Evolutionary conservation across 2,888 invertebrate genomes (phyloP).

Genomic region (Balanococcus diminutus): DNA sequence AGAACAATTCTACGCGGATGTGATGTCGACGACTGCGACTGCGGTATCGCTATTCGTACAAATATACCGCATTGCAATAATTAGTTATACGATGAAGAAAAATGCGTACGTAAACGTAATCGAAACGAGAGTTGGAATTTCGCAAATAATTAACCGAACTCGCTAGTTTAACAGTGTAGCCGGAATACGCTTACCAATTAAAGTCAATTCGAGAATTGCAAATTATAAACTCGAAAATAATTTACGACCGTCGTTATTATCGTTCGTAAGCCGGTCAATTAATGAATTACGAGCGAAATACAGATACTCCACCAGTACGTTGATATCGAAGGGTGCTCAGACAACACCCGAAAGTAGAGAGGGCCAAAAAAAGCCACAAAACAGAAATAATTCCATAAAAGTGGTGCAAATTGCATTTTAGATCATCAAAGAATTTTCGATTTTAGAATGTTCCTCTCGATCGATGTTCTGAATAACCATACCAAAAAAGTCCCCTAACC

Average conservation of each 20-base stretch:
- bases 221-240: conserved; percentile 5
- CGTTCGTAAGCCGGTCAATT: neutral
- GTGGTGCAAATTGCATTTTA: too few species aligned
- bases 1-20: neutral
- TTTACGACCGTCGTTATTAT: neutral
- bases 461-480: too few species aligned
- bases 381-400: too few species aligned
- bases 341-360: neutral
- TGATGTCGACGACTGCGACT: neutral
- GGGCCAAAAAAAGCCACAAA: too few species aligned
- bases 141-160: conserved; percentile 18
- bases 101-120: neutral
- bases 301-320: neutral
- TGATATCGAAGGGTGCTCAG: neutral
- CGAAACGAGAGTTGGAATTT: neutral
- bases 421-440: too few species aligned
- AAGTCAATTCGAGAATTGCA: conserved; percentile 14
- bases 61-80: neutral
- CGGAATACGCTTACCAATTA: neutral
- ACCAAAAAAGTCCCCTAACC: too few species aligned
- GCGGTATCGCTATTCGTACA: neutral
- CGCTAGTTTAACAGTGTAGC: neutral
- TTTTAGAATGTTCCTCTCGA: too few species aligned
- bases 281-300: neutral
- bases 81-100: neutral